Percentiles rank a stretch among this genome's conserved stretches.
Evolutionary conservation across 2,888 invertebrate species (phyloP).

Genomic region (Aricia artaxerxes): DNA sequence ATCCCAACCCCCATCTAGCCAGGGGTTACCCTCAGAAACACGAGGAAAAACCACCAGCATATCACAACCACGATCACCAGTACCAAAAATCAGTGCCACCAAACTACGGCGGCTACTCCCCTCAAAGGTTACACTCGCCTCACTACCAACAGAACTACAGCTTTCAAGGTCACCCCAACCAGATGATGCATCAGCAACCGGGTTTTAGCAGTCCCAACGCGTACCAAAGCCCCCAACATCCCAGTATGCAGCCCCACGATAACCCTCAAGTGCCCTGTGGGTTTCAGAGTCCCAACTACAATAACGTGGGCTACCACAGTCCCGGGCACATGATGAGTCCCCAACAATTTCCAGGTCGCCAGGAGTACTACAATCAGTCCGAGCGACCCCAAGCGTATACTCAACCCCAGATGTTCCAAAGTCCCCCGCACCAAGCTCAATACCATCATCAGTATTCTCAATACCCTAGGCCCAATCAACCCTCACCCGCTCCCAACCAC

Average conservation of each 20-base stretch:
- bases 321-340: constrained; percentile 72
- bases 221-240: constrained; percentile 70
- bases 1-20: constrained; percentile 68
- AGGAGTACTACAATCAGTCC: constrained; percentile 66
- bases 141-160: constrained; percentile 69
- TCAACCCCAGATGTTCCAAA: constrained; percentile 64
- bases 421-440: constrained; percentile 69
- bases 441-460: constrained; percentile 68
- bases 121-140: constrained; percentile 60
- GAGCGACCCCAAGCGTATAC: constrained; percentile 31
- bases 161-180: constrained; percentile 56
- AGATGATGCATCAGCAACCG: constrained; percentile 61
- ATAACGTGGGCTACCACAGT: constrained; percentile 66
- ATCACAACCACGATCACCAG: constrained; percentile 72
- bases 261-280: constrained; percentile 63
- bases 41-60: constrained; percentile 63
- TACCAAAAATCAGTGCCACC: constrained; percentile 66
- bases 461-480: constrained; percentile 64
- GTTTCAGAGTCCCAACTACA: constrained; percentile 70
- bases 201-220: constrained; percentile 66
- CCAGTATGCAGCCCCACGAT: constrained; percentile 67
- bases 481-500: constrained; percentile 51
- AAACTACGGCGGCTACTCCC: constrained; percentile 66
- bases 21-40: constrained; percentile 60
- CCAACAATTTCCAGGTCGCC: constrained; percentile 61